These are phyloP conservation scores for Enteromius paludinosus DNA, from an alignment of 2,797 vertebrate species.

Conservation along the genomic window DNA sequence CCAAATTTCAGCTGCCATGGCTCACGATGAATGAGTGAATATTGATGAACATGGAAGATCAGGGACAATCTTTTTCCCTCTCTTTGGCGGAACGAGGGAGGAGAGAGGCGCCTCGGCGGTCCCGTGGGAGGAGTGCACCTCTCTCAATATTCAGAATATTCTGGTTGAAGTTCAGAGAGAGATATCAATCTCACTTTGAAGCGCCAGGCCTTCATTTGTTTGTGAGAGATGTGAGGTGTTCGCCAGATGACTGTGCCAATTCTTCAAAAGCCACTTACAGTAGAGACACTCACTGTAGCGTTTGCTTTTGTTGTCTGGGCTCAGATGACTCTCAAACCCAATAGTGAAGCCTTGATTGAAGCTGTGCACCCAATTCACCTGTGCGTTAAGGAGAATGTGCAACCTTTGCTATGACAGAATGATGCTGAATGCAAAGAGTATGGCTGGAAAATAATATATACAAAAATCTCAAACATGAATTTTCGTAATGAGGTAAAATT, in stretches of 20 bases:
- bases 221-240: slow-evolving; percentile 80
- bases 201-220: slow-evolving; percentile 86
- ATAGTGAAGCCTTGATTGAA: slow-evolving; percentile 73
- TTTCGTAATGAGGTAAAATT: background rate
- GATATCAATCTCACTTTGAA: slow-evolving; percentile 94
- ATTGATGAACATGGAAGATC: slow-evolving; percentile 86
- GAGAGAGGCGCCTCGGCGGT: slow-evolving; percentile 68
- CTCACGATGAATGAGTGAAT: slow-evolving; percentile 83
- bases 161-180: slow-evolving; percentile 86
- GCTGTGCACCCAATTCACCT: slow-evolving; percentile 66
- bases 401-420: slow-evolving; percentile 63
- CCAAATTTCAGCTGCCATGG: slow-evolving; percentile 83
- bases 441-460: slow-evolving; percentile 3
- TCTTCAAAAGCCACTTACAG: slow-evolving; percentile 87
- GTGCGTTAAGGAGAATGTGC: slow-evolving; percentile 65
- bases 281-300: slow-evolving; percentile 69
- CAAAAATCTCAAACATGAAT: slow-evolving; percentile 4
- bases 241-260: slow-evolving; percentile 84
- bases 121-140: slow-evolving; percentile 81
- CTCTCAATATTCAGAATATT: slow-evolving; percentile 88
- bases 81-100: slow-evolving; percentile 68
- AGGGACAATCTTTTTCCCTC: slow-evolving; percentile 68
- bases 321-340: slow-evolving; percentile 64
- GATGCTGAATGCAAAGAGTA: slow-evolving; percentile 26
- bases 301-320: slow-evolving; percentile 69